These are phyloP conservation scores for Oxyruncus cristatus DNA, from an alignment of 2,113 vertebrate species.

Conservation along the genomic window DNA sequence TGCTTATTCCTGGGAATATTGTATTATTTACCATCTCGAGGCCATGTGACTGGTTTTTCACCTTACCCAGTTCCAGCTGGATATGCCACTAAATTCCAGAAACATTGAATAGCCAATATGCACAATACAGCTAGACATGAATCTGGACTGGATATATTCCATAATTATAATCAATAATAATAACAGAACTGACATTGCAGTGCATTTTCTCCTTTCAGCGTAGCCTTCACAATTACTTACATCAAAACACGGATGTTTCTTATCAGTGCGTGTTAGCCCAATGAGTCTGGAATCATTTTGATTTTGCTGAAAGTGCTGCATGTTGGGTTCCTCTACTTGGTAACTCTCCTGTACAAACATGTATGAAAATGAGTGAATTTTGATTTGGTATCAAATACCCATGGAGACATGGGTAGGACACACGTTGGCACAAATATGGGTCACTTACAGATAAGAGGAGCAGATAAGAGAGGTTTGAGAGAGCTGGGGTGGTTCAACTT, in stretches of 20 bases:
- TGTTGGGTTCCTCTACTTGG: background rate
- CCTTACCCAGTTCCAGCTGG: background rate
- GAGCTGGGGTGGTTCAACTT: background rate
- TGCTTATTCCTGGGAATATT: background rate
- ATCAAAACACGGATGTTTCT: background rate
- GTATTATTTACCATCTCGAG: background rate
- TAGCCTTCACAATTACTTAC: background rate
- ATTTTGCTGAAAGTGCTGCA: background rate
- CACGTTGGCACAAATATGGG: background rate
- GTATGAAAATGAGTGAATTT: background rate
- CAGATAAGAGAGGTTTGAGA: background rate
- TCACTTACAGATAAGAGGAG: slow-evolving; percentile 16
- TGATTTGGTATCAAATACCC: background rate
- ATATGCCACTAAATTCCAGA: background rate
- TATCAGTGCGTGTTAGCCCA: background rate
- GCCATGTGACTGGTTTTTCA: background rate
- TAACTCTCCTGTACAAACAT: background rate
- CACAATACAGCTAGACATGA: background rate
- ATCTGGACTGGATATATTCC: background rate
- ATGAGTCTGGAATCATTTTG: background rate
- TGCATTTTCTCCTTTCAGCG: background rate
- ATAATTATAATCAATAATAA: background rate
- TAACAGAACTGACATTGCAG: background rate
- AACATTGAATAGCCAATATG: background rate
- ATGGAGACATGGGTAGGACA: background rate